phyloP scores from a whole-genome alignment of 2,113 vertebrate genomes.

The Noturus placidus region DNA sequence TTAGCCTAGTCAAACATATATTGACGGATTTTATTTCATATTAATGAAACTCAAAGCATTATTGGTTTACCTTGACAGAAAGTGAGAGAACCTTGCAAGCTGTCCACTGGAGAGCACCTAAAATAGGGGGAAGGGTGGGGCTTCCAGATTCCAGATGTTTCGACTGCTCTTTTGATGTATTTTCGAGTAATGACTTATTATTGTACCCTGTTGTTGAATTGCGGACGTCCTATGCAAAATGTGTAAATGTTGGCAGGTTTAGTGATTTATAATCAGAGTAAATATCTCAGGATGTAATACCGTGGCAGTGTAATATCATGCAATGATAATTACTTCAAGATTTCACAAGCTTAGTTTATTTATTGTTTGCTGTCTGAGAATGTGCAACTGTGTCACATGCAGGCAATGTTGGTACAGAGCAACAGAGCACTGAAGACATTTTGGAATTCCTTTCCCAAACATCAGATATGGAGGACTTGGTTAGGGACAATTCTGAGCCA shows the following conservation, averaged over 20 bases:
- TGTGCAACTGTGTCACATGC: slow-evolving; percentile 30
- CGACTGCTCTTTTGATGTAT: neutral
- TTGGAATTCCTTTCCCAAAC: slow-evolving; percentile 67
- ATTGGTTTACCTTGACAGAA: too few species aligned
- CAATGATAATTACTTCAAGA: neutral
- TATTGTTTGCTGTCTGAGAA: slow-evolving; percentile 13
- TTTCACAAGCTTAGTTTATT: neutral
- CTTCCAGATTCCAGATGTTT: neutral
- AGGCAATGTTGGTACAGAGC: slow-evolving; percentile 57
- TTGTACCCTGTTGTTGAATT: neutral
- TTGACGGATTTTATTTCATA: too few species aligned
- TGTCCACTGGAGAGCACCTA: too few species aligned
- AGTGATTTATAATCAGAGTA: neutral
- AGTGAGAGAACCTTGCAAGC: too few species aligned
- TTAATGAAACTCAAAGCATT: too few species aligned
- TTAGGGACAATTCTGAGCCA: slow-evolving; percentile 60
- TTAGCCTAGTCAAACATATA: too few species aligned
- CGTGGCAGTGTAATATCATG: neutral
- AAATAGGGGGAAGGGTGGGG: too few species aligned
- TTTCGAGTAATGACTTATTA: neutral
- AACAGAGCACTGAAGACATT: slow-evolving; percentile 58
- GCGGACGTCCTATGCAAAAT: neutral
- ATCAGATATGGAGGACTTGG: slow-evolving; percentile 63
- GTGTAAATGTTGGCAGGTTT: neutral
- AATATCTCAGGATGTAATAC: neutral